These are phyloP conservation scores for Corythucha ciliata DNA, from an alignment of 2,888 invertebrate species.

Conservation along the genomic window DNA sequence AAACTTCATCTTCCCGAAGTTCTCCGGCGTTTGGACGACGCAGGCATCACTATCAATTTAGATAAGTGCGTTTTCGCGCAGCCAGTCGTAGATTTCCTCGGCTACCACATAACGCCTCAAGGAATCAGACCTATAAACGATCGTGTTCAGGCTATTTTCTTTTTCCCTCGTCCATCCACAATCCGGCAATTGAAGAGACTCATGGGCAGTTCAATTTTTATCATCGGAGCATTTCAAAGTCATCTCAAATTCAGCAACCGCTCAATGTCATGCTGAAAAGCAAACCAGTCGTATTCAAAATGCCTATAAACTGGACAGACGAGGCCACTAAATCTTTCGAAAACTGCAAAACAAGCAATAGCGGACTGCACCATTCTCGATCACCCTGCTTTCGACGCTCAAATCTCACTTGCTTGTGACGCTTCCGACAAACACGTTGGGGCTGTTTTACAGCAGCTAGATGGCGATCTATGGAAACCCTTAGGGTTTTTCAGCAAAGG, in stretches of 20 bases:
- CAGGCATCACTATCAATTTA: constrained; percentile 37
- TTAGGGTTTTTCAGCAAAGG: constrained; percentile 30
- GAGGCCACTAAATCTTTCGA: constrained; percentile 29
- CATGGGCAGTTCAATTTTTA: constrained; percentile 21
- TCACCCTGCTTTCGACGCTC: constrained; percentile 21
- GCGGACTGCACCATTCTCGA: constrained; percentile 21
- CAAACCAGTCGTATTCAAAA: constrained; percentile 29
- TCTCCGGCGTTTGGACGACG: constrained; percentile 31
- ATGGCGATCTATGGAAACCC: constrained; percentile 23
- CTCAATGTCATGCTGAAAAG: constrained; percentile 23
- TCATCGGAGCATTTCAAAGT: constrained; percentile 17
- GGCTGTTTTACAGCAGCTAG: constrained; percentile 40
- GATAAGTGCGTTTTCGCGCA: constrained; percentile 38
- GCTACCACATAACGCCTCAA: constrained; percentile 30
- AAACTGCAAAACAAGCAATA: constrained; percentile 25
- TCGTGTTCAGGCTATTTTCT: background rate
- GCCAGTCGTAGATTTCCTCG: constrained; percentile 35
- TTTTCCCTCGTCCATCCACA: background rate
- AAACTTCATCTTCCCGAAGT: constrained; percentile 24
- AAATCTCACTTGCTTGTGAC: constrained; percentile 14
- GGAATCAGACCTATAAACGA: constrained; percentile 38
- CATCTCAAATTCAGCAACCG: constrained; percentile 19
- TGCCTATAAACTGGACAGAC: constrained; percentile 28
- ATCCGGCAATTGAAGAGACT: constrained; percentile 13
- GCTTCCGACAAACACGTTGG: constrained; percentile 41